Conservation (phyloP, 2,888 invertebrate species). For the Hemistola chrysoprasaria region DNA sequence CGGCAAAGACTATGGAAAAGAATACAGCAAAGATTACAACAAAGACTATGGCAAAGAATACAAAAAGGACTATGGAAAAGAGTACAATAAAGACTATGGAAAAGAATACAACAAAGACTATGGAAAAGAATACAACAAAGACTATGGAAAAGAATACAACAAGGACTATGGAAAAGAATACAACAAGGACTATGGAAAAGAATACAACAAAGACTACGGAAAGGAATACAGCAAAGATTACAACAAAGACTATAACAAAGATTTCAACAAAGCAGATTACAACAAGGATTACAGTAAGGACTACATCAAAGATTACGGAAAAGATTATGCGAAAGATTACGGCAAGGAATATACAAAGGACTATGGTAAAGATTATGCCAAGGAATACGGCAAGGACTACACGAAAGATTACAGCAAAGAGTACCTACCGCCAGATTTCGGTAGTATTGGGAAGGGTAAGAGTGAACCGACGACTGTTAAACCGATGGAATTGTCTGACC, state of each 20-base stretch:
- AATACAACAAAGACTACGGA: conserved; percentile 18
- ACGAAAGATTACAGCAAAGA: conserved; percentile 73
- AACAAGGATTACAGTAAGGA: conserved; percentile 21
- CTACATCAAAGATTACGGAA: conserved; percentile 23
- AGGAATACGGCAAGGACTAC: conserved; percentile 54
- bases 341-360: conserved; percentile 58
- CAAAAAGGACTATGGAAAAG: conserved; percentile 14
- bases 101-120: conserved; percentile 27
- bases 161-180: conserved; percentile 21
- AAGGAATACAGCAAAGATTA: conserved; percentile 25
- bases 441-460: conserved; percentile 77
- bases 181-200: conserved; percentile 27
- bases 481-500: conserved; percentile 65
- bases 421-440: conserved; percentile 79
- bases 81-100: conserved; percentile 25
- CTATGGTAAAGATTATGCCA: conserved; percentile 45
- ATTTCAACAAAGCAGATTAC: conserved; percentile 25
- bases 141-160: conserved; percentile 18
- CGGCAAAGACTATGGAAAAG: conserved; percentile 22
- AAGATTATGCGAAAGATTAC: conserved; percentile 28
- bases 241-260: conserved; percentile 16
- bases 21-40: conserved; percentile 16
- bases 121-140: conserved; percentile 25
- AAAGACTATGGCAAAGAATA: conserved; percentile 23
- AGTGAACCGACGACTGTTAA: conserved; percentile 67